Conservation (phyloP, 2,888 invertebrate genomes). For the Antitype chi region DNA sequence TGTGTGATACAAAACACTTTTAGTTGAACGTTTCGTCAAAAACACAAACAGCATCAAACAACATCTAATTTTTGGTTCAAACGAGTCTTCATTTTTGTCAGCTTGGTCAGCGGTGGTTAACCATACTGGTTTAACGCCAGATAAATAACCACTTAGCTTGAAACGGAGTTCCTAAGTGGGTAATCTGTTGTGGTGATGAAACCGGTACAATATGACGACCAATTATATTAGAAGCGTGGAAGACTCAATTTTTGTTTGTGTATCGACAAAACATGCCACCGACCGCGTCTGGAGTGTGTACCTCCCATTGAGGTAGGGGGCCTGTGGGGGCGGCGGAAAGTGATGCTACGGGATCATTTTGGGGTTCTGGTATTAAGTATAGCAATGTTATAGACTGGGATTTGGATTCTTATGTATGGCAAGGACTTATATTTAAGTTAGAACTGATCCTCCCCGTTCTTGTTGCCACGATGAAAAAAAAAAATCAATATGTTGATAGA, state of each 20-base stretch:
- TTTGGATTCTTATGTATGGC: neutral
- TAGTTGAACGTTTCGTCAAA: slow-evolving; percentile 17
- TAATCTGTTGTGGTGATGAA: slow-evolving; percentile 65
- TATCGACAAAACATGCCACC: slow-evolving; percentile 62
- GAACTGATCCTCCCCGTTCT: no score
- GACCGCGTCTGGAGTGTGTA: slow-evolving; percentile 28
- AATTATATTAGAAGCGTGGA: slow-evolving; percentile 72
- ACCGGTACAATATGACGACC: slow-evolving; percentile 68
- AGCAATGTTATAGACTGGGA: neutral
- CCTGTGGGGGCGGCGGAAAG: slow-evolving; percentile 3
- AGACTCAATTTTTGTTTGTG: slow-evolving; percentile 68
- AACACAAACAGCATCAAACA: slow-evolving; percentile 24
- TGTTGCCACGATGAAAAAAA: no score
- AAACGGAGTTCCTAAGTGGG: slow-evolving; percentile 68
- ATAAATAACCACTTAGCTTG: slow-evolving; percentile 71
- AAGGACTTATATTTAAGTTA: neutral
- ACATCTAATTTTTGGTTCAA: slow-evolving; percentile 45
- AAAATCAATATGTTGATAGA: neutral
- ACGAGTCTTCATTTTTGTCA: slow-evolving; percentile 46
- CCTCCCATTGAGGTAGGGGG: slow-evolving; percentile 25
- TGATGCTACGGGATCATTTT: neutral
- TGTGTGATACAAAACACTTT: no score
- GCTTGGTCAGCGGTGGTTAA: slow-evolving; percentile 32
- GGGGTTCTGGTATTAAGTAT: neutral
- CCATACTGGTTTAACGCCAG: slow-evolving; percentile 70